Evolutionary conservation across 1,140 invertebrate genomes (phyloP), one percentile per base, ranked within the genome.

Genomic region (Aplysia californica): DNA sequence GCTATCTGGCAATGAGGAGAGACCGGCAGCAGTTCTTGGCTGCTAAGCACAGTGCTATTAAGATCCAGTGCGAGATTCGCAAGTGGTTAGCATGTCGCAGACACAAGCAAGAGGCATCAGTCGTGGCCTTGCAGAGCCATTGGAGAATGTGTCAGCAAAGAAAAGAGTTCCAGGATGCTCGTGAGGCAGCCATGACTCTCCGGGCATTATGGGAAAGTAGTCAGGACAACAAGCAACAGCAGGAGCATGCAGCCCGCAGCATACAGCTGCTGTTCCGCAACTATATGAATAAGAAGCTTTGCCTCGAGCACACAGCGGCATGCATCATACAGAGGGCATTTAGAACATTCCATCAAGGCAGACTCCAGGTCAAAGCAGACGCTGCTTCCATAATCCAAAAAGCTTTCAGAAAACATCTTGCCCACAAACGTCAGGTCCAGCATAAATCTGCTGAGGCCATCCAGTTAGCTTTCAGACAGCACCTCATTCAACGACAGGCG

Each of bases 241-340:
- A 61, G 39, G 70, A 72, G 18, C 35, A 61, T 3, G 44, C 44
- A 21, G 58, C 35, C 23, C 10, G 55, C 20, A 2, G 18, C 44
- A 31, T 35, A 31, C 68, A 70, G 18, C 33, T 26, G 20, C 10
- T 55, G 23, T 70, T n/a, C 21, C 3, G 44, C 1, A 20, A 6
- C 1, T 56, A 70, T 35, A 3, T 6, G 2, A 36, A 21, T n/a
- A 50, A 44, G 3, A 10, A 70, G 23, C 3, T 18, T 56, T 38
- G 33, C 38, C 33, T 61, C 18, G 78, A 79, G 41, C 72, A 75
- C 59, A 35, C 64, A 26, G 81, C 84, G n/a, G 80, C 81, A n/a
- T 41, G 80, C 4, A 67, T 66, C 0, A 83, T 87, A 41, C 83
- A 85, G 69, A 41, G 75, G 26, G 23, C 36, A 1, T 77, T 80